Conservation (phyloP, 2,113 vertebrate species). For the Mirza zaza region DNA sequence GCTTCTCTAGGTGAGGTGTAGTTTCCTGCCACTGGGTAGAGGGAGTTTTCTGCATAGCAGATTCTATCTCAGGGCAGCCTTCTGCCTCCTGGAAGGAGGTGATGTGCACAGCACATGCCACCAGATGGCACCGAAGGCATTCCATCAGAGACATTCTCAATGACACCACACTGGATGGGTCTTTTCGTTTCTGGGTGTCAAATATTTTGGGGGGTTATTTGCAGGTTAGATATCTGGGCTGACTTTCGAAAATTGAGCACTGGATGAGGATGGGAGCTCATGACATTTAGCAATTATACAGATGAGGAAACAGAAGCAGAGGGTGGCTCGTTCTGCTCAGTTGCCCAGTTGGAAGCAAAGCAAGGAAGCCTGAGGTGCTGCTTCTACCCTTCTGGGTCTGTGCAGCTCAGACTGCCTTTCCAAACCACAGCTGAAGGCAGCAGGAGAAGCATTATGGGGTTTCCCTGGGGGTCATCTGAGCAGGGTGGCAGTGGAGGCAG, state of each 20-base stretch:
- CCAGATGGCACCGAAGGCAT: conserved; percentile 66
- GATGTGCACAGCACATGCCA: background rate
- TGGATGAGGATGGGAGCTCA: background rate
- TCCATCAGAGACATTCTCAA: background rate
- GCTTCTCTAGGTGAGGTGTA: background rate
- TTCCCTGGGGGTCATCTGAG: background rate
- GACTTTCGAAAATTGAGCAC: background rate
- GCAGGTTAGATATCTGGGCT: background rate
- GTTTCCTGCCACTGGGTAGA: background rate
- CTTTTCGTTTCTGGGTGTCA: background rate
- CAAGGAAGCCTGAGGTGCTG: background rate
- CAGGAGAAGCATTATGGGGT: background rate
- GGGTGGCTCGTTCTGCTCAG: background rate
- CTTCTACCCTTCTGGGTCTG: accelerated
- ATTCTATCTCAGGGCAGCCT: background rate
- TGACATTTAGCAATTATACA: background rate
- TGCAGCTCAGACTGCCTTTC: background rate
- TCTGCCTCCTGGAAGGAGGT: background rate
- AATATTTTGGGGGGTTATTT: background rate
- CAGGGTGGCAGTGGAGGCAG: background rate
- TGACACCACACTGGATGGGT: accelerated
- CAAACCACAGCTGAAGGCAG: background rate
- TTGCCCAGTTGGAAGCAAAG: background rate
- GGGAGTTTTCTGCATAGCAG: background rate
- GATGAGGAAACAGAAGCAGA: background rate